These are phyloP conservation scores for Plutomurus gul DNA, from an alignment of 1,140 invertebrate species.

Conservation along the genomic window DNA sequence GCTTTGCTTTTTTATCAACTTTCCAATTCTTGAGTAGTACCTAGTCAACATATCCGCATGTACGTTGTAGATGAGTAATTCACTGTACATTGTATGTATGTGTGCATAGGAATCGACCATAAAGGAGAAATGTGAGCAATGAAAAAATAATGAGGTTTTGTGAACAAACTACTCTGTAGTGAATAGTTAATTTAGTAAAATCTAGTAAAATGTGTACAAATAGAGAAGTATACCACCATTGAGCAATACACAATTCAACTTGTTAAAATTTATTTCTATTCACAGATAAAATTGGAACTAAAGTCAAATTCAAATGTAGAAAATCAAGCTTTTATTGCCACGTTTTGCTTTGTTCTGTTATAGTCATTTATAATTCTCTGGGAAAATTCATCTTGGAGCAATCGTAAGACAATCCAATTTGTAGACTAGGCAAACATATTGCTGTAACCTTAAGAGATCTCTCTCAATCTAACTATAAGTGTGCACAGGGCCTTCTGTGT, in stretches of 20 bases:
- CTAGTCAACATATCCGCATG: not conserved
- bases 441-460: too few relatives aligned
- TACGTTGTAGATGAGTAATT: not conserved
- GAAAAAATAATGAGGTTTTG: conserved; percentile 15
- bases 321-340: conserved; percentile 25
- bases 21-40: not conserved
- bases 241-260: not conserved
- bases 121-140: not conserved
- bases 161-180: not conserved
- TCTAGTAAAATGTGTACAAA: conserved; percentile 2
- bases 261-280: conserved; percentile 3
- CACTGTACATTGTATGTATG: not conserved
- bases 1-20: not conserved
- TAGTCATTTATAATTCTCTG: conserved; percentile 21
- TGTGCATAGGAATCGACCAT: too few relatives aligned
- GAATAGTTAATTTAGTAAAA: too few relatives aligned
- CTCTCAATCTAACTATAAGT: not conserved
- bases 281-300: not conserved
- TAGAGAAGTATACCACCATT: not conserved
- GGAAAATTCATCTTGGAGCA: conserved; percentile 12
- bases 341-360: not conserved
- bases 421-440: not conserved
- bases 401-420: not conserved
- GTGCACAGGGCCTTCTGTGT: too few relatives aligned
- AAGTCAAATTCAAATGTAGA: conserved; percentile 8